Evolutionary conservation across 2,797 vertebrate genomes (phyloP).

Genomic region (Morus bassanus): DNA sequence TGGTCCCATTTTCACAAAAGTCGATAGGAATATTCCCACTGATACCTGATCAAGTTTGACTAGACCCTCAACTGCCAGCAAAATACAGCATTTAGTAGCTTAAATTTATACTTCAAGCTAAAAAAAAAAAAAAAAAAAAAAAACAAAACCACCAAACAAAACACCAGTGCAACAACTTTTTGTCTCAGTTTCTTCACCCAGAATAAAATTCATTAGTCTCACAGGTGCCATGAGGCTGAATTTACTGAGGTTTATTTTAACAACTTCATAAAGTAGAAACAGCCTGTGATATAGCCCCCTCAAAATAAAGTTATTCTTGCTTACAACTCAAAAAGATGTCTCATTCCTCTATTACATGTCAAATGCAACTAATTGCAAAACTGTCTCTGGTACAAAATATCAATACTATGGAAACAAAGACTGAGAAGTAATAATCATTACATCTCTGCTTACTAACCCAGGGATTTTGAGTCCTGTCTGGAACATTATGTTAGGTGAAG

Average conservation of each 20-base stretch:
- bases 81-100: neutral
- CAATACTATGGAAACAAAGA: neutral
- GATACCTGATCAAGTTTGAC: neutral
- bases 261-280: neutral
- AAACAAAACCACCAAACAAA: neutral
- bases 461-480: neutral
- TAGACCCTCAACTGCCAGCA: neutral
- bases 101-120: neutral
- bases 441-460: neutral
- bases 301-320: neutral
- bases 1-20: neutral
- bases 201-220: neutral
- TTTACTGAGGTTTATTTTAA: neutral
- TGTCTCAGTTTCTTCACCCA: neutral
- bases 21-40: neutral
- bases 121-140: neutral
- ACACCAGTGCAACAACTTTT: neutral
- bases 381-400: neutral
- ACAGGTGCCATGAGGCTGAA: neutral
- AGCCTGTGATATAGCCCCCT: neutral
- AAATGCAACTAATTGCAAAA: neutral
- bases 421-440: neutral
- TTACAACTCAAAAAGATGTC: neutral
- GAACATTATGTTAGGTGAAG: neutral
- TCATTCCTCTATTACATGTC: neutral